phyloP scores from a whole-genome alignment of 2,797 vertebrate genomes.

The Protonibea diacanthus region DNA sequence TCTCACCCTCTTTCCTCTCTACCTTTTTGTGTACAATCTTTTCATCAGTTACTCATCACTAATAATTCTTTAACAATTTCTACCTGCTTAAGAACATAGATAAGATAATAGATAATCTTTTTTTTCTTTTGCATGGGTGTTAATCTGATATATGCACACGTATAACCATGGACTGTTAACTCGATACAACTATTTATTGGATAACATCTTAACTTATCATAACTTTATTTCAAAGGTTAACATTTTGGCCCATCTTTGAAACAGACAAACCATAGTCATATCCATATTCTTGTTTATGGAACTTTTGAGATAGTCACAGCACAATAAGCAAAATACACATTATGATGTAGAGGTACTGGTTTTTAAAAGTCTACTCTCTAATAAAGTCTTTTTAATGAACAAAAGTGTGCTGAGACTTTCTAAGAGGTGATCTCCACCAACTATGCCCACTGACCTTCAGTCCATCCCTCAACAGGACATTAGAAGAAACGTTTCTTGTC shows the following conservation, averaged over 20 bases:
- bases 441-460: constrained; percentile 46
- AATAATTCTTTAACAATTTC: constrained; percentile 25
- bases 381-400: constrained; percentile 3
- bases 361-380: constrained; percentile 15
- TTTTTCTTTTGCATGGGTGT: constrained; percentile 77
- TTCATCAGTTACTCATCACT: constrained; percentile 55
- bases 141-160: constrained; percentile 52
- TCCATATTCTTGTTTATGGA: constrained; percentile 58
- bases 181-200: constrained; percentile 15
- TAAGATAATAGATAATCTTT: neutral
- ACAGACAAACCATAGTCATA: constrained; percentile 67
- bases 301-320: constrained; percentile 81
- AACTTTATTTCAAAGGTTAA: constrained; percentile 82
- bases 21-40: constrained; percentile 41
- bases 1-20: constrained; percentile 51
- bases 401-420: constrained; percentile 82
- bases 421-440: constrained; percentile 62
- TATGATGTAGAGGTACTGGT: constrained; percentile 1
- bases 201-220: constrained; percentile 16
- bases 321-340: constrained; percentile 40
- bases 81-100: constrained; percentile 21
- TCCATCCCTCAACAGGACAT: constrained; percentile 58
- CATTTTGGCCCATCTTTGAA: constrained; percentile 92
- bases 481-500: constrained; percentile 44
- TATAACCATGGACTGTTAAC: constrained; percentile 36